These are phyloP conservation scores for Ooceraea biroi DNA, from an alignment of 1,140 invertebrate genomes.

Conservation along the genomic window DNA sequence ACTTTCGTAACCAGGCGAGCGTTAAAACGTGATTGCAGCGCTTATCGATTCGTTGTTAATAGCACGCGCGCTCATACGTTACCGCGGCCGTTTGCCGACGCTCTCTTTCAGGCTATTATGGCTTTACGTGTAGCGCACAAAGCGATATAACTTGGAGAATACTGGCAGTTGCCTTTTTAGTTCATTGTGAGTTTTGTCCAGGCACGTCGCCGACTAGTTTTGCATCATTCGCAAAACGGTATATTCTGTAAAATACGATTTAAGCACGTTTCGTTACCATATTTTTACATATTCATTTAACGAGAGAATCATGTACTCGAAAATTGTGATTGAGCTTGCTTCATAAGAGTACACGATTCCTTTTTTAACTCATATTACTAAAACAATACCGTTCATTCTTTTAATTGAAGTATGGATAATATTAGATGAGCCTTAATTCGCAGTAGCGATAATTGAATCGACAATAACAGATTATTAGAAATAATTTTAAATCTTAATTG, in stretches of 20 bases:
- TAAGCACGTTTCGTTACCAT: no score
- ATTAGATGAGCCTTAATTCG: not conserved
- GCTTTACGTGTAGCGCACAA: constrained; percentile 26
- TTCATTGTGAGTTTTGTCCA: constrained; percentile 18
- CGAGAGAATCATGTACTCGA: no score
- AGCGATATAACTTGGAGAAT: no score
- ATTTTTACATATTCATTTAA: no score
- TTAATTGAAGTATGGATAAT: not conserved
- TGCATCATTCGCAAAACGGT: not conserved
- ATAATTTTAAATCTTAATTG: not conserved
- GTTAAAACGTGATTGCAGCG: constrained; percentile 45
- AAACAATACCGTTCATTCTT: not conserved
- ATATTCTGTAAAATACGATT: constrained; percentile 1
- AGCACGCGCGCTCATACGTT: not conserved
- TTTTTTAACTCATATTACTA: not conserved
- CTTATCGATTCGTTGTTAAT: constrained; percentile 58
- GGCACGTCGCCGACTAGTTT: not conserved
- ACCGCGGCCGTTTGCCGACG: constrained; percentile 20
- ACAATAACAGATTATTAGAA: not conserved
- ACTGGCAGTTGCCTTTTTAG: constrained; percentile 2
- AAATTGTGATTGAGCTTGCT: no score
- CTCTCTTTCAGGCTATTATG: constrained; percentile 11
- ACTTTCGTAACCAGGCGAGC: constrained; percentile 51
- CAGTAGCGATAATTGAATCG: not conserved
- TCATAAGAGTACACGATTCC: no score